Base-by-base conservation (phyloP, 2,888 invertebrate genomes). In the Patella pellucida region DNA sequence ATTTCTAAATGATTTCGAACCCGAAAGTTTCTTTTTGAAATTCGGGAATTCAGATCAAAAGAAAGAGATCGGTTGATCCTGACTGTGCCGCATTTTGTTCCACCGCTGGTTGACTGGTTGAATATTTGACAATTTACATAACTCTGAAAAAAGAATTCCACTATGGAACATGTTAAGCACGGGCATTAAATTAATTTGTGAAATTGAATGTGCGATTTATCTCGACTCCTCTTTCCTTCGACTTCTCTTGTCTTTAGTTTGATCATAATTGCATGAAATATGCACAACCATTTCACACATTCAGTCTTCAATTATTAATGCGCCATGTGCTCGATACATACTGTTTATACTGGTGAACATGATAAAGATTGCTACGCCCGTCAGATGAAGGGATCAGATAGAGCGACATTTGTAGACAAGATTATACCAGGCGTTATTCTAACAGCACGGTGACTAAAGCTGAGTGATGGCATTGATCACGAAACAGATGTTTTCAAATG, bases 241-340 rank as follows among this genome's bases (percentile, higher is more conserved):
- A 62, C 23, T 41, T 41, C 41, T 41, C 41, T 41, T 23, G 23
- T 23, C 62, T 56, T 12, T 23, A 9, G 9, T 23, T 62, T 23
- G 11, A 23, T 62, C 23, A 23, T 62, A 62, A 62, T 62, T 62
- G 23, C 62, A 62, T 62, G 19, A 62, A 62, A 62, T 62, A 62
- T 62, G 62, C 62, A 62, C 62, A 19, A 62, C 23, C 23, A 62
- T 62, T 23, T 62, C 62, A 62, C 62, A 19, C 62, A 41, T 62
- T 12, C 11, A 62, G 11, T 62, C 19, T n/a, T 62, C 16, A 62
- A 62, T 62, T 62, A 62, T 62, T 62, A 19, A 62, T 62, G 23
- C 19, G 62, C 62, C 19, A 19, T 56, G 56, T 23, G 12, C 23
- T n/a, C 62, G 23, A 62, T 62, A 62, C 23, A 23, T 19, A 62